A percentile compares a stretch with the other conserved stretches of the same genome.
Evolutionary conservation across 1,140 invertebrate genomes (phyloP).

Genomic region (Zaprionus tsacasi): DNA sequence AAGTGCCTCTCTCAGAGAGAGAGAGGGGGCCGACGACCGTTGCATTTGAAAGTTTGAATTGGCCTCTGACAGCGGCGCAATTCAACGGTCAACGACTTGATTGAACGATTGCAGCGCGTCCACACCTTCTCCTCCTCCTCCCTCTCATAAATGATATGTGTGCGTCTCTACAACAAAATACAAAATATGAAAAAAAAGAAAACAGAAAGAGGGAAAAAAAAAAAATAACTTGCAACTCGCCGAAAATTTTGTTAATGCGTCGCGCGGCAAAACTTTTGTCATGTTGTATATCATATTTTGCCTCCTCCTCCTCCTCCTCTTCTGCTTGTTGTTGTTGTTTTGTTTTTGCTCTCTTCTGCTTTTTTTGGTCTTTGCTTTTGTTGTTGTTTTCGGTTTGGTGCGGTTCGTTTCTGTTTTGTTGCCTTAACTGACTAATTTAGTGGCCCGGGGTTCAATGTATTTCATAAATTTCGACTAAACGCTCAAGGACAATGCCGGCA

Average conservation of each 20-base stretch:
- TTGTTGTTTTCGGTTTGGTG: constrained; percentile 16
- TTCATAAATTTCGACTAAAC: constrained; percentile 81
- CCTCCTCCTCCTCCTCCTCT: constrained; percentile 3
- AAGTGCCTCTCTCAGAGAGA: neutral
- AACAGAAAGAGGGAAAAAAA: neutral
- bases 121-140: constrained; percentile 1
- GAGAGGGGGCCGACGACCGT: constrained; percentile 22
- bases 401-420: constrained; percentile 22
- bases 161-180: constrained; percentile 21
- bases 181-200: constrained; percentile 20
- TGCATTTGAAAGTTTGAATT: constrained; percentile 43
- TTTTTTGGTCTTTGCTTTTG: constrained; percentile 11
- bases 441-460: constrained; percentile 75
- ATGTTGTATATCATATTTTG: constrained; percentile 56
- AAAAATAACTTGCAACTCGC: constrained; percentile 42
- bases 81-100: constrained; percentile 38
- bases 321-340: constrained; percentile 40
- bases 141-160: neutral
- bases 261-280: constrained; percentile 74
- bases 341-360: constrained; percentile 20
- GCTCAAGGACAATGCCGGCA: constrained; percentile 69
- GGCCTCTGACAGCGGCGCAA: constrained; percentile 28
- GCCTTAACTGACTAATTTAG: constrained; percentile 80
- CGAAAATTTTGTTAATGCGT: constrained; percentile 73
- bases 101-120: constrained; percentile 32